phyloP scores from a whole-genome alignment of 2,888 invertebrate genomes.

The Resseliella maxima region DNA sequence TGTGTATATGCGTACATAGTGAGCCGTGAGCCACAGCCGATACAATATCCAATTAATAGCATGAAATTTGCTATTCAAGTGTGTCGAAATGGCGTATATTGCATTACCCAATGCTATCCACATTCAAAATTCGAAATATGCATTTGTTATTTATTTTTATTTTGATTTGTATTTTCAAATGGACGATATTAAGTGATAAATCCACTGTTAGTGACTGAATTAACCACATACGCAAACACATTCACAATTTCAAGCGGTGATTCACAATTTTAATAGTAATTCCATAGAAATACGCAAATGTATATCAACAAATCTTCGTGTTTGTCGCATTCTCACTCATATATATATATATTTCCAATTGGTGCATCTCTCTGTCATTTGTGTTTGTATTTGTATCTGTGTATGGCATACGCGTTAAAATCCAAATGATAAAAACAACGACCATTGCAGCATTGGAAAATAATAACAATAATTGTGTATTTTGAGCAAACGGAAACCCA shows the following conservation, averaged over 20 bases:
- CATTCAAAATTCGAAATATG: background rate
- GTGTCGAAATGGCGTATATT: no score
- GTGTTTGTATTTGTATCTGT: background rate
- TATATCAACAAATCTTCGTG: no score
- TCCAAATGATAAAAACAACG: background rate
- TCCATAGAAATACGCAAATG: background rate
- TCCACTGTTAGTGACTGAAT: slow-evolving; percentile 21
- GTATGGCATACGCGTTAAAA: background rate
- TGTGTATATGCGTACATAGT: no score
- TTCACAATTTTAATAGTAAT: no score
- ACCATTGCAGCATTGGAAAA: background rate
- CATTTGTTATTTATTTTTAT: background rate
- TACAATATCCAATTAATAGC: no score
- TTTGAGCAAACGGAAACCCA: background rate
- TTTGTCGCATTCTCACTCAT: no score
- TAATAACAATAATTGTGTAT: background rate
- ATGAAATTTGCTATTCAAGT: no score
- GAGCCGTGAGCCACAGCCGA: no score
- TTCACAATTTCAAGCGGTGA: background rate
- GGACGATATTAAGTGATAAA: slow-evolving; percentile 20
- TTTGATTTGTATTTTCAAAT: slow-evolving; percentile 11
- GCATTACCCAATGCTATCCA: no score
- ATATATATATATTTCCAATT: no score
- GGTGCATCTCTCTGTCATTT: no score
- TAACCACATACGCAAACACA: background rate